Percentiles rank a stretch among this genome's conserved stretches.
Evolutionary conservation across 2,113 vertebrate species (phyloP).

Genomic region (Ophiodon elongatus): DNA sequence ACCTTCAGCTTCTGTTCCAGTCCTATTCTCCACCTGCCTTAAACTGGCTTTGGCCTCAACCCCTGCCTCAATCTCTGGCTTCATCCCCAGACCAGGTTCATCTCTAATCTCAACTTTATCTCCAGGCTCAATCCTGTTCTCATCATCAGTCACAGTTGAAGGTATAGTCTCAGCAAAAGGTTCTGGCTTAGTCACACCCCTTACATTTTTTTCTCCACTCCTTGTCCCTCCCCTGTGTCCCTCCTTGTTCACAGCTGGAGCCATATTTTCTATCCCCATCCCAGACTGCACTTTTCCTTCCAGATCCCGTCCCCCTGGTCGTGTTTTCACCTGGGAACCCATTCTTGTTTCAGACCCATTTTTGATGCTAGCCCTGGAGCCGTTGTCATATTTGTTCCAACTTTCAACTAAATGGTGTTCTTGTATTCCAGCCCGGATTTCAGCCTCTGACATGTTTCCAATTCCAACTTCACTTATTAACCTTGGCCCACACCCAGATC

Average conservation of each 20-base stretch:
- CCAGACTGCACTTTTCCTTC: constrained; percentile 75
- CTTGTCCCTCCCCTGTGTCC: constrained; percentile 42
- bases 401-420: constrained; percentile 53
- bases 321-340: constrained; percentile 73
- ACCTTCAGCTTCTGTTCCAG: constrained; percentile 30
- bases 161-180: constrained; percentile 23
- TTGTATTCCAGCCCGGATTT: constrained; percentile 58
- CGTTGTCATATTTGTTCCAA: constrained; percentile 68
- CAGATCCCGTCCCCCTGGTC: constrained; percentile 62
- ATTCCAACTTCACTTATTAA: constrained; percentile 41
- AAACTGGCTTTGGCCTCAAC: constrained; percentile 24
- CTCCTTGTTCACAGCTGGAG: constrained; percentile 47
- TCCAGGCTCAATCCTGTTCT: constrained; percentile 20
- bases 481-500: constrained; percentile 58
- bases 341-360: constrained; percentile 63
- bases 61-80: constrained; percentile 12
- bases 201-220: constrained; percentile 44
- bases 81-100: constrained; percentile 9
- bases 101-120: constrained; percentile 15
- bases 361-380: constrained; percentile 55
- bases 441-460: constrained; percentile 60
- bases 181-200: constrained; percentile 38
- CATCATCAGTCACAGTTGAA: neutral
- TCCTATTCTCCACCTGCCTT: constrained; percentile 28
- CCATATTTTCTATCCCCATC: constrained; percentile 49